These are phyloP conservation scores for Aleiodes alternator DNA, from an alignment of 2,888 invertebrate species.

Conservation along the genomic window DNA sequence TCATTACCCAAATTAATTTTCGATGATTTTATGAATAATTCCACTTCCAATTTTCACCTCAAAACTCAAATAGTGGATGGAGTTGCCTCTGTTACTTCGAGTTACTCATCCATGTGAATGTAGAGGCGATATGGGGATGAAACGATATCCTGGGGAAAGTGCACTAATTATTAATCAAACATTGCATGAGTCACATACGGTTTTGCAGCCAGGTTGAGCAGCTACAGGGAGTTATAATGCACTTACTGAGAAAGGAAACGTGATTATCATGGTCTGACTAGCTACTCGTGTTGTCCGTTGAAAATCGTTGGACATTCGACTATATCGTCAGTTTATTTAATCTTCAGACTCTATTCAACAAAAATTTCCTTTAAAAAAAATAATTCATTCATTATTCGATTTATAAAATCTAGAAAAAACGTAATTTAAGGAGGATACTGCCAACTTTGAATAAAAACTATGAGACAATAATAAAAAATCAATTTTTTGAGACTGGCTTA, in stretches of 20 bases:
- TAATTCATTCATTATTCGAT: no score
- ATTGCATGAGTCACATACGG: constrained; percentile 59
- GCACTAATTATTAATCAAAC: constrained; percentile 66
- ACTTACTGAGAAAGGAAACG: constrained; percentile 60
- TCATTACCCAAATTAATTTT: no score
- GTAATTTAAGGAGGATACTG: no score
- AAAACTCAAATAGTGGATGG: constrained; percentile 8
- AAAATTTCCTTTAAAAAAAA: neutral
- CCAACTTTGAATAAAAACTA: no score
- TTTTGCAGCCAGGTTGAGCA: constrained; percentile 48
- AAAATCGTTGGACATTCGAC: constrained; percentile 34
- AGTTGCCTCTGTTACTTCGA: neutral
- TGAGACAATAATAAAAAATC: no score
- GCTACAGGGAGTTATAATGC: constrained; percentile 60
- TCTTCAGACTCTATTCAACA: neutral
- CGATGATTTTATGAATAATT: no score
- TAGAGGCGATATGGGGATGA: constrained; percentile 34
- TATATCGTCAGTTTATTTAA: constrained; percentile 9
- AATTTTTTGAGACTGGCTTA: no score
- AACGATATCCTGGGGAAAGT: constrained; percentile 55
- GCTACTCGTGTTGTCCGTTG: constrained; percentile 30
- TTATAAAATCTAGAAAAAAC: no score
- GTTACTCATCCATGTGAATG: constrained; percentile 10
- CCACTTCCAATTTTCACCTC: neutral
- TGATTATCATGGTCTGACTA: constrained; percentile 60